These are phyloP conservation scores for Nymphicus hollandicus DNA, from an alignment of 2,113 vertebrate genomes.

Conservation along the genomic window DNA sequence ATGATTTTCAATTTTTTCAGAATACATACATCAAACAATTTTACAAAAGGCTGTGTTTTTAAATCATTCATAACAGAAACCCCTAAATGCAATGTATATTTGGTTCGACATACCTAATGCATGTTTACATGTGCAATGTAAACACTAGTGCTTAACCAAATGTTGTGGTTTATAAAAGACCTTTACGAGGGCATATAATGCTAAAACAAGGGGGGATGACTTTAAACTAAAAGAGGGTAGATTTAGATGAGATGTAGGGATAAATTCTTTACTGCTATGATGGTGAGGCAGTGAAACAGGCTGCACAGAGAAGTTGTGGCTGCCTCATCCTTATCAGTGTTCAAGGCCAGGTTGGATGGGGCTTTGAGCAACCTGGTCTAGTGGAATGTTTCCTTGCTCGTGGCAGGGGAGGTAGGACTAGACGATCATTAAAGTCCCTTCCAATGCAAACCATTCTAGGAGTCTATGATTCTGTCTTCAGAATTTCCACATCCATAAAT, in stretches of 20 bases:
- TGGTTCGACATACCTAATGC: background rate
- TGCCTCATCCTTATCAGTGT: background rate
- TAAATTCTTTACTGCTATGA: background rate
- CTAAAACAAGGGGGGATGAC: background rate
- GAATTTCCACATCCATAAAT: background rate
- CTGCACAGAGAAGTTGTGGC: background rate
- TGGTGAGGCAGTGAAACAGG: background rate
- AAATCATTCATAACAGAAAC: background rate
- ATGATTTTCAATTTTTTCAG: background rate
- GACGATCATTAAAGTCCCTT: background rate
- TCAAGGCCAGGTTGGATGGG: background rate
- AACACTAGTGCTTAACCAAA: background rate
- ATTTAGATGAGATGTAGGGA: background rate
- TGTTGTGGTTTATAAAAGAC: background rate
- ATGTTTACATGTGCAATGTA: background rate
- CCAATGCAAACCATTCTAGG: background rate
- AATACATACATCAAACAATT: background rate
- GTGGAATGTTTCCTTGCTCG: background rate
- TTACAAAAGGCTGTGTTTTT: background rate
- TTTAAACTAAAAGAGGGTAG: background rate
- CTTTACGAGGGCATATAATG: background rate
- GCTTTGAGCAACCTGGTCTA: background rate
- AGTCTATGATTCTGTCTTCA: background rate
- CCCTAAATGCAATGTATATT: background rate
- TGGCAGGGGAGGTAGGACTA: background rate